These are phyloP conservation scores for Neosalanx taihuensis DNA, from an alignment of 2,797 vertebrate genomes.

Conservation along the genomic window DNA sequence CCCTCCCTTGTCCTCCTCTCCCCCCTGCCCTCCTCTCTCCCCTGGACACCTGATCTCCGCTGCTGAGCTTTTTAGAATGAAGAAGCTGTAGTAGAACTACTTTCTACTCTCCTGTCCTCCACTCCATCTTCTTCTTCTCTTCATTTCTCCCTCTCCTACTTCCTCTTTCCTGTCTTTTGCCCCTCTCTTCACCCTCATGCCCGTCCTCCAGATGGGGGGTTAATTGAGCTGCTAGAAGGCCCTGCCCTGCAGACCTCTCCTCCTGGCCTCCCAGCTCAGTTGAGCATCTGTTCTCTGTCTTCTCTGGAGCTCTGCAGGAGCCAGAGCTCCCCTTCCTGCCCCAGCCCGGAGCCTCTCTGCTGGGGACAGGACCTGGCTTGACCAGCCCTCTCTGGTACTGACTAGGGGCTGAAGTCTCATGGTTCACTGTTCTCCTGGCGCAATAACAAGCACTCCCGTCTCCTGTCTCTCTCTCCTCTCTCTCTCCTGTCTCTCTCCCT, in stretches of 20 bases:
- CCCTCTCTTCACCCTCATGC: constrained; percentile 51
- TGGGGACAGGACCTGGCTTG: not conserved
- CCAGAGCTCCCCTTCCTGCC: constrained; percentile 24
- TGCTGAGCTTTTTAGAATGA: too few species aligned
- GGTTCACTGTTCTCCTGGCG: not conserved
- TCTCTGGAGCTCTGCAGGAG: constrained; percentile 31
- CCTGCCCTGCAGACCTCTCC: constrained; percentile 47
- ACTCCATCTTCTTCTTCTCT: too few species aligned
- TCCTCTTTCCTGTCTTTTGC: constrained; percentile 33
- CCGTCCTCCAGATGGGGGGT: constrained; percentile 67
- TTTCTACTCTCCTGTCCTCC: too few species aligned
- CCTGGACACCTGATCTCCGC: too few species aligned
- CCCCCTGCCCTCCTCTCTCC: too few species aligned
- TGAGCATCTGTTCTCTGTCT: constrained; percentile 43
- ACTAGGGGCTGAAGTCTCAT: not conserved
- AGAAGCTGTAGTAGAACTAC: too few species aligned
- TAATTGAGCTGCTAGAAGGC: constrained; percentile 67
- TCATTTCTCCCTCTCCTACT: constrained; percentile 49
- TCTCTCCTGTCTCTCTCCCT: not conserved
- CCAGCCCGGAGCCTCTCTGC: not conserved
- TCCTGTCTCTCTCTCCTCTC: not conserved
- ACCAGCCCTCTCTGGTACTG: not conserved
- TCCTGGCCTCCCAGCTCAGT: constrained; percentile 51
- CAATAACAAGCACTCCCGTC: not conserved
- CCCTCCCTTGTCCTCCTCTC: too few species aligned